These are phyloP conservation scores for Mormyrus iriodes DNA, from an alignment of 2,113 vertebrate genomes.

Conservation along the genomic window DNA sequence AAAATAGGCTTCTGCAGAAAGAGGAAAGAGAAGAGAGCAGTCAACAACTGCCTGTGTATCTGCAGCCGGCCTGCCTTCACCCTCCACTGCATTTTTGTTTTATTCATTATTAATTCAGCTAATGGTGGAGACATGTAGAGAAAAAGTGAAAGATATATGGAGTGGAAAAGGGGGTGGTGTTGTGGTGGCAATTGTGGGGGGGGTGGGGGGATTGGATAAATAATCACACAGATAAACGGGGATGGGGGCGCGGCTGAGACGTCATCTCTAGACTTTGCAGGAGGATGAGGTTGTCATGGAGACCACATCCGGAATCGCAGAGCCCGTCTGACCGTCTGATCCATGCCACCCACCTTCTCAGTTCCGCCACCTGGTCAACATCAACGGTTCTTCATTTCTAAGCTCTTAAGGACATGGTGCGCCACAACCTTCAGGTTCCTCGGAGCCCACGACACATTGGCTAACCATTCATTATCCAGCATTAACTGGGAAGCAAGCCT, in stretches of 20 bases:
- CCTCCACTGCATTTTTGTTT: not conserved
- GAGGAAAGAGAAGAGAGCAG: not conserved
- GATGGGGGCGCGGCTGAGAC: constrained; percentile 14
- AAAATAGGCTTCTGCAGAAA: not conserved
- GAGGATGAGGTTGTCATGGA: constrained; percentile 66
- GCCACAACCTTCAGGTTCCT: not conserved
- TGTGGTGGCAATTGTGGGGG: not conserved
- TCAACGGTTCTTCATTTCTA: not conserved
- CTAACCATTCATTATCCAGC: not conserved
- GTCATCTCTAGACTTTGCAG: constrained; percentile 51
- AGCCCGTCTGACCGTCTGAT: constrained; percentile 45
- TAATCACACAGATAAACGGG: not conserved
- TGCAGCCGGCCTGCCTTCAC: not conserved
- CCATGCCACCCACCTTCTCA: constrained; percentile 23
- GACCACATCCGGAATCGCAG: constrained; percentile 65
- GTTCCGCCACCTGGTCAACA: not conserved
- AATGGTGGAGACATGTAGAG: constrained; percentile 13
- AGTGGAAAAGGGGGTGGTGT: not conserved
- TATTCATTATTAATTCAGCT: not conserved
- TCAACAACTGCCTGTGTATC: not conserved
- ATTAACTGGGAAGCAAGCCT: not conserved
- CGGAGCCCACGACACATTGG: too few relatives aligned
- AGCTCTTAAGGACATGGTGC: not conserved
- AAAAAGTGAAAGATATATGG: not conserved
- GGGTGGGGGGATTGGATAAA: constrained; percentile 33